Base-by-base conservation (phyloP, 2,797 vertebrate species). In the Enoplosus armatus region DNA sequence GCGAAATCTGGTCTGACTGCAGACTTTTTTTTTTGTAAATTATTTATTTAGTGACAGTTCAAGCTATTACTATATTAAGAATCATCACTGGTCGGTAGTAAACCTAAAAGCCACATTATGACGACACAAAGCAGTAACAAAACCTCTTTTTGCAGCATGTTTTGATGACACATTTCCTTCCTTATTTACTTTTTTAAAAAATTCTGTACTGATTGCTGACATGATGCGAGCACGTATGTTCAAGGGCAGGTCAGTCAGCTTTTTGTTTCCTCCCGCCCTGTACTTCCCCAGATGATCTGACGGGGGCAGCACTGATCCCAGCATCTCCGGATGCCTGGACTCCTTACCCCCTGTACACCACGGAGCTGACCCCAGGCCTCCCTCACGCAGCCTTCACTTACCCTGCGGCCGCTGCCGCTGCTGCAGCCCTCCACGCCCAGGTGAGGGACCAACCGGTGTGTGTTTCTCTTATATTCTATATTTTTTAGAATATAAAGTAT, bases 321-420 rank as follows among this genome's bases (percentile, higher is more conserved):
- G 97, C 98, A 0, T 98, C 98, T 45, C 98, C 98, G 0, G 98
- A 99, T 87, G 96, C 97, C 0, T 99, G 98, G 98, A 96, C 98
- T 82, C 98, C 98, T 39, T 99, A 99, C 87, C 98, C 98, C 0
- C 95, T 99, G 71, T 99, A 99, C 92, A 97, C 98, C 92, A 97
- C 98, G 1, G 98, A 99, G 94, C 95, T 99, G 88, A 96, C 97
- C 90, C 98, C 98, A 0, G 97, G 97, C 84, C 97, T 99, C 73
- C 98, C 98, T 72, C 98, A 99, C 18, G 95, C 97, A 0, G 97
- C 98, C 45, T 99, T 99, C 94, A 97, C 97, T 1, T 99, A 99
- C 86, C 98, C 98, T 0, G 97, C 98, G 0, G 97, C 98, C 0
- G 98, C 98, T 0, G 97, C 98, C 0, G 97, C 98, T 0, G 97